Evolutionary conservation across 2,113 vertebrate genomes (phyloP).

Genomic region (Tachuris rubrigastra): DNA sequence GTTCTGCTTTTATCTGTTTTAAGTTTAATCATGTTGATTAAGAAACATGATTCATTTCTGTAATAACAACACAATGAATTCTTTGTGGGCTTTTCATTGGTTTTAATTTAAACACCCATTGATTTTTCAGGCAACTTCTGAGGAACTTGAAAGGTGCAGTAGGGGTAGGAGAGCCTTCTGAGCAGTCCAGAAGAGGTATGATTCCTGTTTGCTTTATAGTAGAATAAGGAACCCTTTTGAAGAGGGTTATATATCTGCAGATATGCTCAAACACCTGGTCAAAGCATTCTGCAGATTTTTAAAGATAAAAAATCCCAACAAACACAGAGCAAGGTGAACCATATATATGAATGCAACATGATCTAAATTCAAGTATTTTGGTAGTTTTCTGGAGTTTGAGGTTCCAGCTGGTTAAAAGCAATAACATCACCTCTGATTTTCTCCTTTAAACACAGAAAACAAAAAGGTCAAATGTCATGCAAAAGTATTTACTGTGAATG

Average conservation of each 20-base stretch:
- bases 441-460: neutral
- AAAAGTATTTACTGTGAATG: neutral
- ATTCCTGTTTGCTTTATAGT: neutral
- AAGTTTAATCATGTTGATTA: neutral
- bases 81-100: neutral
- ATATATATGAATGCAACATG: fast-evolving
- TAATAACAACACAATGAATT: neutral
- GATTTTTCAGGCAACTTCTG: neutral
- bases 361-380: neutral
- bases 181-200: neutral
- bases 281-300: neutral
- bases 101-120: neutral
- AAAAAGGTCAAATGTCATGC: neutral
- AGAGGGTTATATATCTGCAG: neutral
- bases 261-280: neutral
- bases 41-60: neutral
- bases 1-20: neutral
- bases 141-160: neutral
- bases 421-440: neutral
- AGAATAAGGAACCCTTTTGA: neutral
- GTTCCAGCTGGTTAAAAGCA: neutral
- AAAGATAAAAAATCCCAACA: neutral
- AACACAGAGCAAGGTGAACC: neutral
- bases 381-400: neutral
- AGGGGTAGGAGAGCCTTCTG: neutral